A percentile compares a stretch with the other conserved stretches of the same genome.
Conservation (phyloP, 2,797 vertebrate genomes). For the Astyanax mexicanus region DNA sequence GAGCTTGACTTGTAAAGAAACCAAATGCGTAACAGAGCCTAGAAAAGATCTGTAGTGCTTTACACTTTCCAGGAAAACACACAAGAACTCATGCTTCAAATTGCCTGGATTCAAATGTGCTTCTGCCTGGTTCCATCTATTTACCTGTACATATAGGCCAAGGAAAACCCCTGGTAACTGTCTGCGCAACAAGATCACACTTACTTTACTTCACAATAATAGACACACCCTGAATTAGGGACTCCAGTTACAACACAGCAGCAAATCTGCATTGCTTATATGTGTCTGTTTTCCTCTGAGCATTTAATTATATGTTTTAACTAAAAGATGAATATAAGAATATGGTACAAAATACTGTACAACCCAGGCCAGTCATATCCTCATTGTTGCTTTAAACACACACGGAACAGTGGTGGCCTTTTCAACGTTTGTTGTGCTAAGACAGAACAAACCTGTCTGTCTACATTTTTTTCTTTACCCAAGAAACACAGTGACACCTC, state of each 20-base stretch:
- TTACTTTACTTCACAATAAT: slow-evolving; percentile 17
- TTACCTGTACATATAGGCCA: neutral
- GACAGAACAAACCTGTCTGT: slow-evolving; percentile 10
- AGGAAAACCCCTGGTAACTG: neutral
- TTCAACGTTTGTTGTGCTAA: neutral
- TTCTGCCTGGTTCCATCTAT: neutral
- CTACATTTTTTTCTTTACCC: slow-evolving; percentile 31
- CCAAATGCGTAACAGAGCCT: neutral
- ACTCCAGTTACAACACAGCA: slow-evolving; percentile 25
- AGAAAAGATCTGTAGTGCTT: neutral
- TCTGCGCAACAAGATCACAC: neutral
- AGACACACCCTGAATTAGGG: slow-evolving; percentile 22
- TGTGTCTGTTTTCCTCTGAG: no score
- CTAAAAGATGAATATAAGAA: no score
- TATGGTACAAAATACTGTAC: neutral
- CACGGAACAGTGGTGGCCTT: slow-evolving; percentile 3
- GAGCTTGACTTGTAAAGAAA: neutral
- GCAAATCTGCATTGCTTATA: neutral
- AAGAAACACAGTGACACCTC: slow-evolving; percentile 4
- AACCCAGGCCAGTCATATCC: neutral
- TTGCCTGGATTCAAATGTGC: neutral
- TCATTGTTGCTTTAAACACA: neutral
- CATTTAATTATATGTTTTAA: no score
- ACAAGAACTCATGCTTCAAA: neutral
- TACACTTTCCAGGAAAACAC: neutral